phyloP scores from a whole-genome alignment of 2,888 invertebrate species.

The Phymatocera aterrima region DNA sequence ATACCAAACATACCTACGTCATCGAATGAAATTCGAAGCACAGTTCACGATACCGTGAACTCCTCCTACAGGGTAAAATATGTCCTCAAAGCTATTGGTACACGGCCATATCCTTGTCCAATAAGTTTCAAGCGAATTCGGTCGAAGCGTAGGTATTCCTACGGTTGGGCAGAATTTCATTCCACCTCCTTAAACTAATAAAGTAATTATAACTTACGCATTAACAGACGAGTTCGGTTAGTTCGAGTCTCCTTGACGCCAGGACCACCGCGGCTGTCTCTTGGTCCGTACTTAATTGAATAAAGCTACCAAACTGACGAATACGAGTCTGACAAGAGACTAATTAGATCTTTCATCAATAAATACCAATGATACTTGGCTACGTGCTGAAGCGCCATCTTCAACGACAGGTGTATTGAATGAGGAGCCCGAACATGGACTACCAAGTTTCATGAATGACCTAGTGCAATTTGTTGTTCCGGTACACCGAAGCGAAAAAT shows the following conservation, averaged over 20 bases:
- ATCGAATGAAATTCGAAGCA: background rate
- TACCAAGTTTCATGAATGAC: no score
- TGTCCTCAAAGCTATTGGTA: background rate
- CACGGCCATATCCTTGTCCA: background rate
- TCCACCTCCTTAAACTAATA: conserved; percentile 16
- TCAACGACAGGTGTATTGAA: background rate
- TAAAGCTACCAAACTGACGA: background rate
- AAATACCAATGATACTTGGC: background rate
- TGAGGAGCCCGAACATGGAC: no score
- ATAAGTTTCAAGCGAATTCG: background rate
- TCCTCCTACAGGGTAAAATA: background rate
- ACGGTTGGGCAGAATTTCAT: background rate
- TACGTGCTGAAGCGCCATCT: background rate
- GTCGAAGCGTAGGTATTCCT: background rate
- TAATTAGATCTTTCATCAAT: conserved; percentile 14
- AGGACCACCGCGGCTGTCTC: background rate
- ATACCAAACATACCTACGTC: background rate
- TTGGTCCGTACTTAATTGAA: background rate
- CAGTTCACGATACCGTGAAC: background rate
- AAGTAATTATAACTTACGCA: conserved; percentile 33
- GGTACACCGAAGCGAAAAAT: no score
- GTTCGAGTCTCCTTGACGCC: background rate
- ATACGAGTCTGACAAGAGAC: background rate
- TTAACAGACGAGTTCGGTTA: background rate
- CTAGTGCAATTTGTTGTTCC: no score